These are phyloP conservation scores for Melanotaenia duboulayi DNA, from an alignment of 2,113 vertebrate genomes.

Conservation along the genomic window DNA sequence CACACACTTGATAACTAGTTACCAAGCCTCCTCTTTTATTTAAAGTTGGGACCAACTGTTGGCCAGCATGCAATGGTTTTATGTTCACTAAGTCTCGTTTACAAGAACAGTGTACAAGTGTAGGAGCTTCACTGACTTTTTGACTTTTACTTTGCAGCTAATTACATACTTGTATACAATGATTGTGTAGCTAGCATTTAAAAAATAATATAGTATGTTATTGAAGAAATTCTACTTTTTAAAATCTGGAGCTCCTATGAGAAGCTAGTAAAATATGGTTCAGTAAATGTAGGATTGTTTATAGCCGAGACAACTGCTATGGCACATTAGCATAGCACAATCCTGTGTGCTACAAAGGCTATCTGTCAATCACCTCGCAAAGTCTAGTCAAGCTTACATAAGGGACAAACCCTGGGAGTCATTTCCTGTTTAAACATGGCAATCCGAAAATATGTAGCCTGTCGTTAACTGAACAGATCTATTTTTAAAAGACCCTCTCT, in stretches of 20 bases:
- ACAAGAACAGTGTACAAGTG: background rate
- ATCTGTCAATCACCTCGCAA: conserved; percentile 45
- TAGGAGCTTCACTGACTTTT: background rate
- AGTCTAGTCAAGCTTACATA: conserved; percentile 45
- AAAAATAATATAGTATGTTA: background rate
- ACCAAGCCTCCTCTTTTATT: conserved; percentile 3
- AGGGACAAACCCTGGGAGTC: conserved; percentile 56
- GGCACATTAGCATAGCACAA: conserved; percentile 36
- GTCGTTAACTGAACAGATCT: conserved; percentile 70
- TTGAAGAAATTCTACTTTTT: background rate
- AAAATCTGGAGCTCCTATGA: background rate
- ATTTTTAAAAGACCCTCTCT: conserved; percentile 70
- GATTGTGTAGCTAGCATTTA: background rate
- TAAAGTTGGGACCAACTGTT: conserved; percentile 30
- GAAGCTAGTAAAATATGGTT: conserved; percentile 15
- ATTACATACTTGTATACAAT: background rate
- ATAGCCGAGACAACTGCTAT: conserved; percentile 6
- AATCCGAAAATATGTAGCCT: conserved; percentile 62
- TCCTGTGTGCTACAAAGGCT: conserved; percentile 20
- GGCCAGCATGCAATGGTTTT: conserved; percentile 11
- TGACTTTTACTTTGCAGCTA: background rate
- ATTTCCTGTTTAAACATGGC: conserved; percentile 61
- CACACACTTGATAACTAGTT: conserved; percentile 16
- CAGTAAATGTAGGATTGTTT: conserved; percentile 4
- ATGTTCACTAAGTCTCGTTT: background rate